These are phyloP conservation scores for Triplophysa tibetana DNA, from an alignment of 2,113 vertebrate species.

Conservation along the genomic window DNA sequence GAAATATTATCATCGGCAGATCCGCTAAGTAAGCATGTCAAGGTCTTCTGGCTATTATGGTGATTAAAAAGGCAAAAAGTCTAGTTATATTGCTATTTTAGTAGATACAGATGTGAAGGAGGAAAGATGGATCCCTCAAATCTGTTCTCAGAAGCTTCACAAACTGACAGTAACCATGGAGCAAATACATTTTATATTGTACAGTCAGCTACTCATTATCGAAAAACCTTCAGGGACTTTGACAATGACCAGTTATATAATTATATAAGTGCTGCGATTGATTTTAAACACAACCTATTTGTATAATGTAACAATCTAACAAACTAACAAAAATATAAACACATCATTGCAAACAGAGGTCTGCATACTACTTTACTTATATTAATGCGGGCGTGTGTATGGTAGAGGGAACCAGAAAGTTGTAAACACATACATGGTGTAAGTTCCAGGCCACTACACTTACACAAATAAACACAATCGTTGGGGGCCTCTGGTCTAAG, in stretches of 20 bases:
- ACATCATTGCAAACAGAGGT: not conserved
- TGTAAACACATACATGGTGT: conserved; percentile 53
- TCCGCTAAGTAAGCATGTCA: conserved; percentile 37
- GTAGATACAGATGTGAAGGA: not conserved
- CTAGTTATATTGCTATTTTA: no score
- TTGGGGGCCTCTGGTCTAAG: conserved; percentile 17
- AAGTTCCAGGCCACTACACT: conserved; percentile 49
- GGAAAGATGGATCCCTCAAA: not conserved
- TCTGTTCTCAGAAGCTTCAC: not conserved
- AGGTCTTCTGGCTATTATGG: conserved; percentile 3
- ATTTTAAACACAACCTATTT: no score
- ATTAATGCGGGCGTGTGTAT: conserved; percentile 1
- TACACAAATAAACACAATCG: conserved; percentile 53
- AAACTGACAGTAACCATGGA: not conserved
- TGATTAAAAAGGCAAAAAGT: not conserved
- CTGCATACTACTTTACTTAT: not conserved
- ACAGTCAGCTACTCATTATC: no score
- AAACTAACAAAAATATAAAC: not conserved
- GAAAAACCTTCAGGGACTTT: not conserved
- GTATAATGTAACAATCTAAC: not conserved
- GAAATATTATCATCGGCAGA: not conserved
- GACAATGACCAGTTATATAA: no score
- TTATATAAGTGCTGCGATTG: no score
- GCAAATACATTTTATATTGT: not conserved
- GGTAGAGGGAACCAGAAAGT: conserved; percentile 41